These are phyloP conservation scores for Cantharis nigra DNA, from an alignment of 2,888 invertebrate species.

Conservation along the genomic window DNA sequence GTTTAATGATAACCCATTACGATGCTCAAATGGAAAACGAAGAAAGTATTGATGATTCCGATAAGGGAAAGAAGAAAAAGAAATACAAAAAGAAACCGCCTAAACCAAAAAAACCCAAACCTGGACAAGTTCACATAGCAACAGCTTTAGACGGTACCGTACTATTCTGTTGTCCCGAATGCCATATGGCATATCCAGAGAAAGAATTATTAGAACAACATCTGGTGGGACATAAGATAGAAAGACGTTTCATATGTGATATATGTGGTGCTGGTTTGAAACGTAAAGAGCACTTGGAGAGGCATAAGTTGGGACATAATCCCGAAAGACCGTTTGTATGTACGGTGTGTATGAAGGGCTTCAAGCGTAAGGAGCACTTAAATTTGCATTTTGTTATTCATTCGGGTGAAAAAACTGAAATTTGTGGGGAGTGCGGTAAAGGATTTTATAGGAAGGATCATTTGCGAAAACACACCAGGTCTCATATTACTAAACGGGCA, in stretches of 20 bases:
- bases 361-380: constrained; percentile 81
- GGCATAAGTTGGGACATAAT: constrained; percentile 81
- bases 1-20: constrained; percentile 51
- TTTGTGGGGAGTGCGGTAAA: constrained; percentile 77
- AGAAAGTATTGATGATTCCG: constrained; percentile 48
- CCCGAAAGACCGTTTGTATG: constrained; percentile 81
- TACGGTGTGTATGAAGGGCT: constrained; percentile 73
- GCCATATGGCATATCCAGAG: constrained; percentile 80
- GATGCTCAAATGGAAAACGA: constrained; percentile 52
- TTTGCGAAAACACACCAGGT: constrained; percentile 77
- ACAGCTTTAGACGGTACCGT: constrained; percentile 75
- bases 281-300: constrained; percentile 77
- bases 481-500: constrained; percentile 75
- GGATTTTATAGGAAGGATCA: constrained; percentile 82
- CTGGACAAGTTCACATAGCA: constrained; percentile 77
- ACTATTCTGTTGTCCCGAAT: constrained; percentile 79
- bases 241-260: constrained; percentile 76
- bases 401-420: constrained; percentile 81
- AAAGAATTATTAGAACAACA: constrained; percentile 80
- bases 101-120: constrained; percentile 78
- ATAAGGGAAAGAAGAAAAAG: constrained; percentile 66
- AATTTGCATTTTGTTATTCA: constrained; percentile 84
- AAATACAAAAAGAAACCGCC: constrained; percentile 81
- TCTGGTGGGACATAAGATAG: constrained; percentile 77
- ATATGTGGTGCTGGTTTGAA: constrained; percentile 78